Evolutionary conservation across 2,113 vertebrate genomes (phyloP).

Genomic region (Clarias macrocephalus): DNA sequence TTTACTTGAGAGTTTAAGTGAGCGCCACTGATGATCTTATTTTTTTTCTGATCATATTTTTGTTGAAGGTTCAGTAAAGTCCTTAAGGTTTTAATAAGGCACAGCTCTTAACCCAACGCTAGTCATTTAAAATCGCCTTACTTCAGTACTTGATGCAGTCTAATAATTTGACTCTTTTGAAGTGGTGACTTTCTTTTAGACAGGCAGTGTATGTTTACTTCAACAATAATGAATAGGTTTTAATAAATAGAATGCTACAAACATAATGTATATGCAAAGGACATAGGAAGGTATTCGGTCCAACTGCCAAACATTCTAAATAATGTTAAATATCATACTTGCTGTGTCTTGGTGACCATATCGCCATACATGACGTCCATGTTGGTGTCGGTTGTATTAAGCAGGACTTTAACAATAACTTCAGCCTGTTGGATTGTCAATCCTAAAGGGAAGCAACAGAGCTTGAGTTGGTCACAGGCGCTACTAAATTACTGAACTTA

Average conservation of each 20-base stretch:
- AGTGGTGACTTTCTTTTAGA: too few relatives aligned
- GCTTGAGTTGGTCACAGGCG: not conserved
- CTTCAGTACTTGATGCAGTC: too few relatives aligned
- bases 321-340: constrained; percentile 72
- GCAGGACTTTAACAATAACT: constrained; percentile 78
- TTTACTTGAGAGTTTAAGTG: too few relatives aligned
- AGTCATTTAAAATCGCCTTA: too few relatives aligned
- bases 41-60: too few relatives aligned
- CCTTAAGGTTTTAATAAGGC: too few relatives aligned
- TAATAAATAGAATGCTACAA: not conserved
- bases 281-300: not conserved
- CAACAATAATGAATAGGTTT: too few relatives aligned
- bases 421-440: constrained; percentile 87
- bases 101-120: too few relatives aligned
- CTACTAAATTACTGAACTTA: not conserved
- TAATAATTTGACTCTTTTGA: too few relatives aligned
- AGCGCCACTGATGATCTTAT: too few relatives aligned
- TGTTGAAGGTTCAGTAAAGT: too few relatives aligned
- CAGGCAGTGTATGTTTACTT: not conserved
- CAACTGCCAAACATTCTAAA: not conserved
- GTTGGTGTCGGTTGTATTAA: constrained; percentile 83
- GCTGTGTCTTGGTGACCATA: constrained; percentile 94
- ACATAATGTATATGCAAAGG: not conserved
- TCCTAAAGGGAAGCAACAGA: constrained; percentile 65
- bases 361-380: constrained; percentile 86